Conservation (phyloP, 2,888 invertebrate species). For the Priocnemis perturbator region DNA sequence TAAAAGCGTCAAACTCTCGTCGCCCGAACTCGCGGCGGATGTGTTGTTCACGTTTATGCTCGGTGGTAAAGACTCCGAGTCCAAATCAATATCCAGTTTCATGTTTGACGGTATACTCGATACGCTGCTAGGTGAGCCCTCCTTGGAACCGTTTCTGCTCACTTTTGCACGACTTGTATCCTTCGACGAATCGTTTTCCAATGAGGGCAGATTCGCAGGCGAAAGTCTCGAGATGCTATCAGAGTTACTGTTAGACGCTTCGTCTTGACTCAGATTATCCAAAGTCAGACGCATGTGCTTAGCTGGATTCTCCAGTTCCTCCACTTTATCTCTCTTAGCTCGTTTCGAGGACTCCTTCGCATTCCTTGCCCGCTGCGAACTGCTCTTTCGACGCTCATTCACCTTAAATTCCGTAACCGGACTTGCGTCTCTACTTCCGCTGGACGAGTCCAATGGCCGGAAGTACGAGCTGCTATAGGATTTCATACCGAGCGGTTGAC, state of each 20-base stretch:
- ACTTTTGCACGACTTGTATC: conserved; percentile 52
- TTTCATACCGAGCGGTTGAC: conserved; percentile 68
- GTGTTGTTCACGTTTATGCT: conserved; percentile 65
- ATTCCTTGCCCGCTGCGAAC: conserved; percentile 53
- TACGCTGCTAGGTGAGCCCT: conserved; percentile 66
- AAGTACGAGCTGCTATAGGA: conserved; percentile 69
- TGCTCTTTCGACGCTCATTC: conserved; percentile 65
- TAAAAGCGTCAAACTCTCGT: conserved; percentile 68
- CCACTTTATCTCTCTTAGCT: conserved; percentile 51
- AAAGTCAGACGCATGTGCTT: conserved; percentile 64
- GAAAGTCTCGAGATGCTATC: conserved; percentile 64
- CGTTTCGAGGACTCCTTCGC: conserved; percentile 53
- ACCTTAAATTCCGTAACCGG: conserved; percentile 73
- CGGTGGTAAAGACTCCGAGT: conserved; percentile 64
- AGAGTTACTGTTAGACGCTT: conserved; percentile 68
- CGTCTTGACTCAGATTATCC: conserved; percentile 70
- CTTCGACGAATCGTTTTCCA: conserved; percentile 61
- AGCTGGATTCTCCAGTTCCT: conserved; percentile 49
- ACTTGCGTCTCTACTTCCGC: conserved; percentile 75
- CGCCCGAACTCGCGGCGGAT: conserved; percentile 68
- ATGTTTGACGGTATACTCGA: conserved; percentile 67
- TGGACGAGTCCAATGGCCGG: conserved; percentile 73
- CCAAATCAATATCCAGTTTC: conserved; percentile 68
- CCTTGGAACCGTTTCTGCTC: conserved; percentile 68
- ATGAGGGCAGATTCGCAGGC: conserved; percentile 53